Percentiles rank a stretch among this genome's conserved stretches.
phyloP scores from a whole-genome alignment of 2,797 vertebrate genomes.

The Enteromius fasciolatus region DNA sequence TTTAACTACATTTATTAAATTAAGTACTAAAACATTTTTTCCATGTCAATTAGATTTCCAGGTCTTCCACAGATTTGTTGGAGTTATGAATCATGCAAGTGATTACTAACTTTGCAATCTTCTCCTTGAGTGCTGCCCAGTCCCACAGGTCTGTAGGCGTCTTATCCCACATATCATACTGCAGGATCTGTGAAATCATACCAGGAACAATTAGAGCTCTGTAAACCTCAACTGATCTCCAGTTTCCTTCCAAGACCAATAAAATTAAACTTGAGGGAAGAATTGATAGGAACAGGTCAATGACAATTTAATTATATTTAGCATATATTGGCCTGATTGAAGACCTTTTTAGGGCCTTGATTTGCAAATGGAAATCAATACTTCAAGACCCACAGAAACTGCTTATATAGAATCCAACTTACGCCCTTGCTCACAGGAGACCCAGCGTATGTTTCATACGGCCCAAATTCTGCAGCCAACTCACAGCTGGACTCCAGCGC shows the following conservation, averaged over 20 bases:
- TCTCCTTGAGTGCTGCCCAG: slow-evolving; percentile 90
- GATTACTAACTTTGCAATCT: slow-evolving; percentile 85
- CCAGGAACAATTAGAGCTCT: neutral
- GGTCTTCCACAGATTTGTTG: no score
- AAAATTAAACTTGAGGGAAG: neutral
- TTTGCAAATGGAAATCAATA: neutral
- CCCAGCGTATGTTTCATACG: slow-evolving; percentile 89
- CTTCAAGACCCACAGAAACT: neutral
- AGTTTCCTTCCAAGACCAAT: neutral
- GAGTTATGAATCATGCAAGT: neutral
- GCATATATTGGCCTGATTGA: neutral
- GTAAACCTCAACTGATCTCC: neutral
- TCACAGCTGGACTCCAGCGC: slow-evolving; percentile 94
- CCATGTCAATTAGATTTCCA: neutral
- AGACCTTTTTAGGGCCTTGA: neutral
- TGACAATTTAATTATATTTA: neutral
- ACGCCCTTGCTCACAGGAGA: slow-evolving; percentile 92
- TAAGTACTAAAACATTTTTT: neutral
- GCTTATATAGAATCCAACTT: slow-evolving; percentile 62
- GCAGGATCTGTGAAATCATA: slow-evolving; percentile 79
- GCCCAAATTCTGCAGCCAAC: slow-evolving; percentile 81
- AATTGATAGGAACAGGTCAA: neutral
- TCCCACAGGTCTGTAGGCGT: slow-evolving; percentile 89
- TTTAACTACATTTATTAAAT: neutral
- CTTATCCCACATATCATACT: slow-evolving; percentile 96